Conservation (phyloP, 2,113 vertebrate genomes). For the Gavia stellata region DNA sequence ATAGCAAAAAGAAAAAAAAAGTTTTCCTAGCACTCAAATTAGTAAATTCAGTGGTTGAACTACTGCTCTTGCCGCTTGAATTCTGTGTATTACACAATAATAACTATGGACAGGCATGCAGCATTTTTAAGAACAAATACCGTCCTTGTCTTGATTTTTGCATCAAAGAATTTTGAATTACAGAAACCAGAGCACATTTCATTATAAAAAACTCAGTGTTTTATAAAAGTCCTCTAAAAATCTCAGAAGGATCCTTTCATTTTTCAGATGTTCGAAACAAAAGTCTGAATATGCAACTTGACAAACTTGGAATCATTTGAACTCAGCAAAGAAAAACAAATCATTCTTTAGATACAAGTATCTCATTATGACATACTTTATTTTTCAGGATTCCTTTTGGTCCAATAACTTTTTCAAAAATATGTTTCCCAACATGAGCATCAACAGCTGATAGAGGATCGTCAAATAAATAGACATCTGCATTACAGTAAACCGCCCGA, state of each 20-base stretch:
- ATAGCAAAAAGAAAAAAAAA: background rate
- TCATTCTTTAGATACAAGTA: background rate
- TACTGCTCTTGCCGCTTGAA: background rate
- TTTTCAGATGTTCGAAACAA: background rate
- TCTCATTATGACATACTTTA: slow-evolving; percentile 72
- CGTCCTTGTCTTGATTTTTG: background rate
- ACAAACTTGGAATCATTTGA: background rate
- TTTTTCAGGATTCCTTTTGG: slow-evolving; percentile 87
- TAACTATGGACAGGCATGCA: background rate
- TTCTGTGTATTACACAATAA: background rate
- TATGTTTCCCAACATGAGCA: slow-evolving; percentile 92
- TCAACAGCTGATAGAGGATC: slow-evolving; percentile 94
- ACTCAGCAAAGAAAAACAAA: background rate
- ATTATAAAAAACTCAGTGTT: background rate
- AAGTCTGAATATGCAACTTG: background rate
- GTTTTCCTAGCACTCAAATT: background rate
- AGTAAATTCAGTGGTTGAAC: background rate
- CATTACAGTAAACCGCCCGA: slow-evolving; percentile 85
- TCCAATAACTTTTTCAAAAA: slow-evolving; percentile 92
- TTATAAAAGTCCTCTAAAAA: background rate
- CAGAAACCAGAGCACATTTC: background rate
- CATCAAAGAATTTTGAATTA: background rate
- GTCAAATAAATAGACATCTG: slow-evolving; percentile 85
- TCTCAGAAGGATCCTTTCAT: background rate
- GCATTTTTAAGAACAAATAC: background rate